Conservation (phyloP, 2,888 invertebrate genomes). For the Campopleginae sp. region DNA sequence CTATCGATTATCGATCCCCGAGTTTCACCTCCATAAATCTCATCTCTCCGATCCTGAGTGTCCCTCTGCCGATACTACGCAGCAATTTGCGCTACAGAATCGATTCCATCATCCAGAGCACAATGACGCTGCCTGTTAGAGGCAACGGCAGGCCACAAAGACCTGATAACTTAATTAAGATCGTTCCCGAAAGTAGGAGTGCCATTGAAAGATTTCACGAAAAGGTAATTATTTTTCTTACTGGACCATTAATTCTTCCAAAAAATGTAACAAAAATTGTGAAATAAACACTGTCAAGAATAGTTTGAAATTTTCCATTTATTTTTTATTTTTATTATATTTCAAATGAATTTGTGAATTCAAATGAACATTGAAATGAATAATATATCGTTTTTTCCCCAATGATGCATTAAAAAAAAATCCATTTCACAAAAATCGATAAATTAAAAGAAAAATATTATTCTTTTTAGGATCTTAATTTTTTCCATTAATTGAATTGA, state of each 20-base stretch:
- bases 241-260: neutral
- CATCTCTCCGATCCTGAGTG: conserved; percentile 60
- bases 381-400: too few relatives aligned
- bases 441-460: too few relatives aligned
- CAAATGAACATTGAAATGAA: too few relatives aligned
- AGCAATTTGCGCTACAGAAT: conserved; percentile 73
- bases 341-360: too few relatives aligned
- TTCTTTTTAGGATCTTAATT: too few relatives aligned
- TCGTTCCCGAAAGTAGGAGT: conserved; percentile 80
- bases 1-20: conserved; percentile 74
- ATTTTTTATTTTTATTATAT: neutral
- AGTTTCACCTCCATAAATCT: conserved; percentile 54
- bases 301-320: too few relatives aligned
- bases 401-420: too few relatives aligned
- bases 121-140: conserved; percentile 70
- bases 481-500: too few relatives aligned
- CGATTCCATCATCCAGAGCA: conserved; percentile 70
- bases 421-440: too few relatives aligned
- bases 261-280: too few relatives aligned
- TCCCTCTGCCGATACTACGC: conserved; percentile 69
- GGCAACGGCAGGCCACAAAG: conserved; percentile 73
- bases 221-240: conserved; percentile 74
- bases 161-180: conserved; percentile 76
- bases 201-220: conserved; percentile 81
- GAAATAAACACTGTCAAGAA: too few relatives aligned